Evolutionary conservation across 1,140 invertebrate species (phyloP).

Genomic region (Calephelis virginiensis): DNA sequence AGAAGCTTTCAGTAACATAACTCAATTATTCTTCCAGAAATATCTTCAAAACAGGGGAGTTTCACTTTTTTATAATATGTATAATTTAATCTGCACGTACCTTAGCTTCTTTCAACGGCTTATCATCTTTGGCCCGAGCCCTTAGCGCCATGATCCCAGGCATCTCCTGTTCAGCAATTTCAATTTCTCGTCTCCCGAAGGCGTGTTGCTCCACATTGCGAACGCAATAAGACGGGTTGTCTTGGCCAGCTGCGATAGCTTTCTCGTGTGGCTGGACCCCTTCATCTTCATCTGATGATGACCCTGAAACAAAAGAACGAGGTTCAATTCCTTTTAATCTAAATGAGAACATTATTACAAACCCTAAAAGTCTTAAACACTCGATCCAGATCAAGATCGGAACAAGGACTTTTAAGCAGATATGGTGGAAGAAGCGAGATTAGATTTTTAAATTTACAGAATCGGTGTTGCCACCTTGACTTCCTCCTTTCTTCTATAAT

Average conservation of each 20-base stretch:
- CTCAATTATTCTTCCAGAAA: neutral
- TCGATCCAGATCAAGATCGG: too few species aligned
- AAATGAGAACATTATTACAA: too few species aligned
- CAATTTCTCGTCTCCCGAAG: slow-evolving; percentile 96
- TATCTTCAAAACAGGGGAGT: neutral
- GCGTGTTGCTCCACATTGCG: slow-evolving; percentile 94
- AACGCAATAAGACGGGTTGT: slow-evolving; percentile 93
- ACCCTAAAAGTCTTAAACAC: too few species aligned
- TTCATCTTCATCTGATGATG: slow-evolving; percentile 74
- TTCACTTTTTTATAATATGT: too few species aligned
- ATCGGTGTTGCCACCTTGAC: too few species aligned
- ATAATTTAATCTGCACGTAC: slow-evolving; percentile 28
- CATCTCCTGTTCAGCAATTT: slow-evolving; percentile 99
- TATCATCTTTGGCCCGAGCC: slow-evolving; percentile 93
- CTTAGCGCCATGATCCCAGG: slow-evolving; percentile 97
- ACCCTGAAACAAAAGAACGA: slow-evolving; percentile 49
- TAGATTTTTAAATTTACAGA: too few species aligned
- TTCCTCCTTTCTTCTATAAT: too few species aligned
- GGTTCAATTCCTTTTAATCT: too few species aligned
- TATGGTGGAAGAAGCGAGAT: too few species aligned
- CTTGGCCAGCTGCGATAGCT: slow-evolving; percentile 88
- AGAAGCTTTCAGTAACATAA: too few species aligned
- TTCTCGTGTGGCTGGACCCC: slow-evolving; percentile 89
- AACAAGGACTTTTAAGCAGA: too few species aligned
- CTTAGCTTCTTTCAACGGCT: slow-evolving; percentile 96